A percentile compares a stretch with the other conserved stretches of the same genome.
These are phyloP conservation scores for Sycobia sp. DNA, from an alignment of 1,140 invertebrate genomes.

Conservation along the genomic window DNA sequence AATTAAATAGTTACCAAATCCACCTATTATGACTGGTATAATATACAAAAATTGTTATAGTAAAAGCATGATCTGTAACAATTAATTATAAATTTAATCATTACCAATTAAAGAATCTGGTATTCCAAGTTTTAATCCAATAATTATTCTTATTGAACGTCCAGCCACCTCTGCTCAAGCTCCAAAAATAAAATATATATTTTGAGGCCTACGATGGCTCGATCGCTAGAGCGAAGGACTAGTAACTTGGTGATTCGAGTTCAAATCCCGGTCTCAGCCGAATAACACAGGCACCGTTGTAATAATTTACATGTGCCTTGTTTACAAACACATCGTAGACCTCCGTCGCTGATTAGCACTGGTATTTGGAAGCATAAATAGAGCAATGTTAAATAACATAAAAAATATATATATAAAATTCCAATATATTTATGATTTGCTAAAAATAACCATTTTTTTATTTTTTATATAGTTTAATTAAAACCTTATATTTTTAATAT, in stretches of 20 bases:
- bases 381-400: too few relatives aligned
- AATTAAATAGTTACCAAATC: constrained; percentile 79
- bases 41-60: constrained; percentile 84
- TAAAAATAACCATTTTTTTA: constrained; percentile 65
- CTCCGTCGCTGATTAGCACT: too few relatives aligned
- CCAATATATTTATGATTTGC: constrained; percentile 74
- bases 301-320: too few relatives aligned
- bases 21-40: constrained; percentile 78
- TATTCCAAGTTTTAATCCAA: constrained; percentile 70
- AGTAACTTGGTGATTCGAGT: too few relatives aligned
- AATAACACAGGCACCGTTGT: too few relatives aligned
- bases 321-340: too few relatives aligned
- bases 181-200: constrained; percentile 79
- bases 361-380: too few relatives aligned
- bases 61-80: constrained; percentile 74
- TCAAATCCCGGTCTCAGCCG: too few relatives aligned
- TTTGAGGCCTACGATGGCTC: too few relatives aligned
- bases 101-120: constrained; percentile 67
- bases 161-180: constrained; percentile 71
- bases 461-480: constrained; percentile 50
- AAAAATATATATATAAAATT: too few relatives aligned
- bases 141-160: constrained; percentile 65
- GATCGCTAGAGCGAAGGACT: too few relatives aligned
- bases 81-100: constrained; percentile 75
- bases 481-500: constrained; percentile 39